Evolutionary conservation across 2,113 vertebrate species (phyloP).

Genomic region (Archilochus colubris): DNA sequence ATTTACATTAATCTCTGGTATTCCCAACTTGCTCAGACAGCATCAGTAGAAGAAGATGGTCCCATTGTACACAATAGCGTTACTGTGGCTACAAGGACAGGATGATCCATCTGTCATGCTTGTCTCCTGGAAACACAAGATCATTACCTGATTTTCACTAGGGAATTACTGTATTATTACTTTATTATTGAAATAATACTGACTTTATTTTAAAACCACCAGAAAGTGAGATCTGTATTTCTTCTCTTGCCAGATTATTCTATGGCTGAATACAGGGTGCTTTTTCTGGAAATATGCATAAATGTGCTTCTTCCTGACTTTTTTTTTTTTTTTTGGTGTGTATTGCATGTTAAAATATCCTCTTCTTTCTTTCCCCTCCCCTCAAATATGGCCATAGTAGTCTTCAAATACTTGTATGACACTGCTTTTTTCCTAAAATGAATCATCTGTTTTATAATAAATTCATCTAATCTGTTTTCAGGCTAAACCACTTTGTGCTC

Average conservation of each 20-base stretch:
- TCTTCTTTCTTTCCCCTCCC: neutral
- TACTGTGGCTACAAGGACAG: neutral
- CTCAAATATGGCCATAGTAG: neutral
- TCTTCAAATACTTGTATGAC: neutral
- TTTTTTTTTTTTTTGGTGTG: neutral
- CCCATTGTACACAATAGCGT: neutral
- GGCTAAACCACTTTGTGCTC: neutral
- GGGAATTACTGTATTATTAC: neutral
- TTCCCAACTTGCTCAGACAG: neutral
- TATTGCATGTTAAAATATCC: neutral
- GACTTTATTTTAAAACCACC: neutral
- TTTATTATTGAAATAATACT: neutral
- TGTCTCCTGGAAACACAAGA: neutral
- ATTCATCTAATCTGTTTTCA: neutral
- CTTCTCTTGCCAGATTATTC: neutral
- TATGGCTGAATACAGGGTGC: neutral
- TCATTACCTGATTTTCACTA: neutral
- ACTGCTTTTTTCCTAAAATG: neutral
- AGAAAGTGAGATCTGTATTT: neutral
- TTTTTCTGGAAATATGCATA: neutral
- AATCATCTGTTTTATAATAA: neutral
- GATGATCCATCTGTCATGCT: neutral
- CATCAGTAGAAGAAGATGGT: fast-evolving
- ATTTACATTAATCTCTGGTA: neutral
- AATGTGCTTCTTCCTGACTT: neutral